phyloP scores from a whole-genome alignment of 2,113 vertebrate species.

The Chinchilla lanigera region DNA sequence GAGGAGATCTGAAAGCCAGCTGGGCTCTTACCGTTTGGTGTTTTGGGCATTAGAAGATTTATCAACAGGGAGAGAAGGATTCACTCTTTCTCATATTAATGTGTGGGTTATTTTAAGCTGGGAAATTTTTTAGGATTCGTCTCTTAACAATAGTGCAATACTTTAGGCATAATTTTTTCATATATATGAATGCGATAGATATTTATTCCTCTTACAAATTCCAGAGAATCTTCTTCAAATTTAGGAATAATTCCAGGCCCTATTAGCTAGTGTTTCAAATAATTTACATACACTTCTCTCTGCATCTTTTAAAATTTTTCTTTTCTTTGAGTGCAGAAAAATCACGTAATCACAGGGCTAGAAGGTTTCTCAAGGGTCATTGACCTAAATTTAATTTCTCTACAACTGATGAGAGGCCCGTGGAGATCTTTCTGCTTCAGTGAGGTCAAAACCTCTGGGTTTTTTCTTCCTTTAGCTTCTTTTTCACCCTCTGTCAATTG shows the following conservation, averaged over 20 bases:
- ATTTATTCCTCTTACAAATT: background rate
- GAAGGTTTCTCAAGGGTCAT: background rate
- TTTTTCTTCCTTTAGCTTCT: background rate
- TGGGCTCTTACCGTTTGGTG: background rate
- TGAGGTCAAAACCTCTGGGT: background rate
- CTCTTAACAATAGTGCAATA: background rate
- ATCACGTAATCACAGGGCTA: background rate
- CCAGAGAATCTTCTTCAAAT: background rate
- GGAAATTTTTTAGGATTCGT: background rate
- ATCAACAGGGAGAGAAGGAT: background rate
- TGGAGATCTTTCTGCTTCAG: background rate
- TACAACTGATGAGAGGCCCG: background rate
- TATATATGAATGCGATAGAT: background rate
- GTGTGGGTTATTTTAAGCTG: background rate
- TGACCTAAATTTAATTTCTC: background rate
- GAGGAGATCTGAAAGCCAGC: background rate
- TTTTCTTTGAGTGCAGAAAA: slow-evolving; percentile 20
- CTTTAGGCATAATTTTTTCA: background rate
- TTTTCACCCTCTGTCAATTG: background rate
- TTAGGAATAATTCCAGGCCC: background rate
- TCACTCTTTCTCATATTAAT: background rate
- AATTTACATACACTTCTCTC: background rate
- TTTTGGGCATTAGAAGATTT: background rate
- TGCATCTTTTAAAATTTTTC: background rate
- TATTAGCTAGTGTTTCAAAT: background rate